Evolutionary conservation across 2,797 vertebrate species (phyloP), one percentile per base, ranked within the genome.

Genomic region (Chaunax sp.): DNA sequence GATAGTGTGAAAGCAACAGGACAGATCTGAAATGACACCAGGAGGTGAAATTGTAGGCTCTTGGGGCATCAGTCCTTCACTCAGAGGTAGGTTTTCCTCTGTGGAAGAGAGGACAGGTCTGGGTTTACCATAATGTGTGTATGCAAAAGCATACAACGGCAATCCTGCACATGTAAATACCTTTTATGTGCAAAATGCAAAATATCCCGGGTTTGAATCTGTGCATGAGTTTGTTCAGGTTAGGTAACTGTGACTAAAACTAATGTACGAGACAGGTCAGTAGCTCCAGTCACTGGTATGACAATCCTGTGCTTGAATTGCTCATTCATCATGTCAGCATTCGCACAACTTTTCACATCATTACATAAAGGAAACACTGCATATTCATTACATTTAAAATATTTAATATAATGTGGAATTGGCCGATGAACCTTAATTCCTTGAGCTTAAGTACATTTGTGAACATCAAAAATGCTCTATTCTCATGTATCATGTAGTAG

Each of bases 11-110:
- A 43, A 71, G 60, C 11, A 11, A 40, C 55, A 45, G 63, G 22
- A 13, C 44, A 38, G 56, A 60, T 63, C 14, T 71, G 33, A 78
- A 63, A 57, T 37, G 46, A 72, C 44, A 70, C 37, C 52, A 19
- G 35, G 53, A 22, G 40, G 50, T 2, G 23, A 64, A 59, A 59
- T 25, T 25, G 44, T n/a, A 13, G 54, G 22, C 35, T 60, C 19
- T 25, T 16, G 46, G n/a, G 40, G 41, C 56, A 55, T 59, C 44
- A 18, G 26, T 46, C 50, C 43, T 52, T 46, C 19, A 22, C 23
- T 60, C 8, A 45, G 51, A 61, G 10, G 12, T 4, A 41, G 20
- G 22, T 4, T 22, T 37, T 53, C 64, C 28, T 44, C 37, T 64
- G 5, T 14, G 45, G 25, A 54, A 14, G 51, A 71, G 38, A 51